Conservation (phyloP, 1,140 invertebrate genomes). For the Drosophila athabasca region DNA sequence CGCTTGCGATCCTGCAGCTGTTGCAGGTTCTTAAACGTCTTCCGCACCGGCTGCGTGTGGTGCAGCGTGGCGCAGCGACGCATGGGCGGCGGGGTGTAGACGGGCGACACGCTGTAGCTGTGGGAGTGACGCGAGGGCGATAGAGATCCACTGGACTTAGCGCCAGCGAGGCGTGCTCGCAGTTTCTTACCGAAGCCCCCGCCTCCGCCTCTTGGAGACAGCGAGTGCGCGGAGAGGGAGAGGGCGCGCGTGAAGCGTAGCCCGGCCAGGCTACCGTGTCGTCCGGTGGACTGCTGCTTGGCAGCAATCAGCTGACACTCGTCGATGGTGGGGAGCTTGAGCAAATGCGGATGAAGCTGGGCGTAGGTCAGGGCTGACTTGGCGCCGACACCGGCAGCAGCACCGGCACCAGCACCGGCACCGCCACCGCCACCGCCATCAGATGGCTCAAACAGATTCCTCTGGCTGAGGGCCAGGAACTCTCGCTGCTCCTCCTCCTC, state of each 20-base stretch:
- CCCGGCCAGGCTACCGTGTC: constrained; percentile 37
- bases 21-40: constrained; percentile 72
- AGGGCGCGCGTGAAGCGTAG: constrained; percentile 73
- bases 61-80: constrained; percentile 73
- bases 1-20: constrained; percentile 70
- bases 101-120: constrained; percentile 71
- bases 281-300: constrained; percentile 45
- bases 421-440: constrained; percentile 21
- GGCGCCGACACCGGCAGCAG: constrained; percentile 9
- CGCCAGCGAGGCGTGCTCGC: constrained; percentile 66
- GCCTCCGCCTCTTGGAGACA: constrained; percentile 45
- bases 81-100: constrained; percentile 78
- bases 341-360: constrained; percentile 72
- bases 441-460: constrained; percentile 62
- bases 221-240: constrained; percentile 75
- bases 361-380: constrained; percentile 61
- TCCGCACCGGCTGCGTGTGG: constrained; percentile 73
- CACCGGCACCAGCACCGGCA: constrained; percentile 17
- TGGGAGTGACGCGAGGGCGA: constrained; percentile 71
- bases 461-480: constrained; percentile 75
- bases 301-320: constrained; percentile 72
- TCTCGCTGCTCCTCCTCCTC: constrained; percentile 80
- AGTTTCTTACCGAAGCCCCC: constrained; percentile 65
- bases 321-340: constrained; percentile 76
- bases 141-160: constrained; percentile 62